Evolutionary conservation across 2,113 vertebrate genomes (phyloP).

Genomic region (Dasyornis broadbenti): DNA sequence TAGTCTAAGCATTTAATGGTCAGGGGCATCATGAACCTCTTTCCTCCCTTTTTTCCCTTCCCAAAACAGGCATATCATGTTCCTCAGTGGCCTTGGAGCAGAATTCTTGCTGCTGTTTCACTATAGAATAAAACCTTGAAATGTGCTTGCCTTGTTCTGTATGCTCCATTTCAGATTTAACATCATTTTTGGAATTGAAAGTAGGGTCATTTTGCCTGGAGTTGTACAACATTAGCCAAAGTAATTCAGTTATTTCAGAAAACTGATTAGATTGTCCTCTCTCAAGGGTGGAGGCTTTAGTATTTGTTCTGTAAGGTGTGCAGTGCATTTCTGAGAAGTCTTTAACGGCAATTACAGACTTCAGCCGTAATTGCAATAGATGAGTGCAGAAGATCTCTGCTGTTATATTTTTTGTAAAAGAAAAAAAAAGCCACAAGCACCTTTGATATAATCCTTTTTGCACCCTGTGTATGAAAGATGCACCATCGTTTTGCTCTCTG

Average conservation of each 20-base stretch:
- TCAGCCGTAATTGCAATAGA: not conserved
- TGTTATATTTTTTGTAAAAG: not conserved
- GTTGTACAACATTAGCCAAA: slow-evolving; percentile 44
- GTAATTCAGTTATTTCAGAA: slow-evolving; percentile 52
- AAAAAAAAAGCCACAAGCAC: not conserved
- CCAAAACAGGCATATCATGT: not conserved
- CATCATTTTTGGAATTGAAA: slow-evolving; percentile 49
- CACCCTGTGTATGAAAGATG: not conserved
- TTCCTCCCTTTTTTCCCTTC: not conserved
- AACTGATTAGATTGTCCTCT: slow-evolving; percentile 55
- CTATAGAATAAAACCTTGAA: not conserved
- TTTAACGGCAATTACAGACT: not conserved
- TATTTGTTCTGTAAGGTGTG: slow-evolving; percentile 51
- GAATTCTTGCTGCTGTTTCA: not conserved
- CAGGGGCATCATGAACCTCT: not conserved
- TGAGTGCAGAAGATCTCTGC: not conserved
- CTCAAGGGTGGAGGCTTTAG: slow-evolving; percentile 39
- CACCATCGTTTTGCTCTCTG: not conserved
- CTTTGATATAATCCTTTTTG: not conserved
- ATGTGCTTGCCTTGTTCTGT: not conserved
- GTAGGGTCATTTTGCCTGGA: slow-evolving; percentile 53
- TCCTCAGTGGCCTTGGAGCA: not conserved
- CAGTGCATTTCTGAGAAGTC: not conserved
- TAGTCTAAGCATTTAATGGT: not conserved
- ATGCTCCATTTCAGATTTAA: slow-evolving; percentile 36